Evolutionary conservation across 2,113 vertebrate genomes (phyloP), one percentile per base, ranked within the genome.

Genomic region (Anolis carolinensis): DNA sequence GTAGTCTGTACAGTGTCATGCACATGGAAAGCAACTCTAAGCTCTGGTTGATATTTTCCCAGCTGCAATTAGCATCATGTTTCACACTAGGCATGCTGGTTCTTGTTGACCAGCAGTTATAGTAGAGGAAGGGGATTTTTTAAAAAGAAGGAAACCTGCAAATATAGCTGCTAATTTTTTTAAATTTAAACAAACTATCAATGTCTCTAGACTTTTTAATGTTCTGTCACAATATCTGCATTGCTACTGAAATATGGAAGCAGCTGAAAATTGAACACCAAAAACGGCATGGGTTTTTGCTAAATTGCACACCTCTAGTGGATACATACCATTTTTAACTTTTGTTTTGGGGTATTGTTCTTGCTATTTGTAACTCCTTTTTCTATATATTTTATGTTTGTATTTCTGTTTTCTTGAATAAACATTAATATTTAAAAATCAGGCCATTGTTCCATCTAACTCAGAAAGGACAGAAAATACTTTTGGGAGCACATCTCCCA

Each of bases 61-160:
- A 9, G 7, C 87, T 88, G 92, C 50, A 25, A 86, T 6, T 89
- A 92, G 80, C 84, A 52, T 90, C 93, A 88, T 44, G 14, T 3
- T 84, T 83, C 91, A 91, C 88, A 83, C 13, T 3, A 62, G 89
- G 81, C 95, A 1, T 95, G 94, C 91, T 30, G 82, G 44, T 84
- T 92, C 95, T 94, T 95, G 93, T 88, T 16, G 0, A 65, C 90
- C 48, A 71, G 91, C 48, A 71, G 91, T 90, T 87, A 89, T 62
- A 84, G 89, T 55, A 20, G 71, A 2, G 77, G 65, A 77, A 62
- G 91, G 65, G 68, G 89, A 87, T 92, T 67, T 92, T 93, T 93
- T 91, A n/a, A 44, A 44, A 44, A 44, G 88, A 94, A 89, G 83
- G 62, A 89, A 89, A 80, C 90, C 87, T 90, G 88, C 83, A 84